phyloP scores from a whole-genome alignment of 2,797 vertebrate species.

The Acipenser ruthenus region DNA sequence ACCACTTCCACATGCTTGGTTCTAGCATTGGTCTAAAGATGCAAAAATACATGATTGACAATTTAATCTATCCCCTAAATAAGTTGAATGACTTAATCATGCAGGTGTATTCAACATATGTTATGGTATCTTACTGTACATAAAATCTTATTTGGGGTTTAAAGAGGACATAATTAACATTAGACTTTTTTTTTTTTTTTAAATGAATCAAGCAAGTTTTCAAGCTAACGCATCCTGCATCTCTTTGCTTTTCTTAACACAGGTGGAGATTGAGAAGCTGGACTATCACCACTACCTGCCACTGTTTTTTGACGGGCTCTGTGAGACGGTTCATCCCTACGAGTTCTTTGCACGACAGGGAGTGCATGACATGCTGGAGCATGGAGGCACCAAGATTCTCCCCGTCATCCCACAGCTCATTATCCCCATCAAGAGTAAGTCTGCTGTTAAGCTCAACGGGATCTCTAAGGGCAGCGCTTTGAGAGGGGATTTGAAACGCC shows the following conservation, averaged over 20 bases:
- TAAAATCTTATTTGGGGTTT: no score
- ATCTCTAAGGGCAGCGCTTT: no score
- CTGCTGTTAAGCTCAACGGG: neutral
- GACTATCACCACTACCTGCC: slow-evolving; percentile 87
- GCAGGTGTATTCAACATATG: no score
- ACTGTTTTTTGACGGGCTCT: slow-evolving; percentile 83
- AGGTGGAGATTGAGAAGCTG: slow-evolving; percentile 84
- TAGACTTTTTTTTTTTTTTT: neutral
- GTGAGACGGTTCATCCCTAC: slow-evolving; percentile 80
- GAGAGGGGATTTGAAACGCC: no score
- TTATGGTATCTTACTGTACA: no score
- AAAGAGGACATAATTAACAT: neutral
- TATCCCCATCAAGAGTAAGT: slow-evolving; percentile 87
- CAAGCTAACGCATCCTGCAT: no score
- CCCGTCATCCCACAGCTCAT: slow-evolving; percentile 89
- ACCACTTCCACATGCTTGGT: no score
- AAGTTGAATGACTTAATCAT: no score
- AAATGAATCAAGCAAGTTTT: no score
- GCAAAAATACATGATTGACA: no score
- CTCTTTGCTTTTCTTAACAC: slow-evolving; percentile 29
- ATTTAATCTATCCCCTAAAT: no score
- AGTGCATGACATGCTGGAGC: slow-evolving; percentile 84
- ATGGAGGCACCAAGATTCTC: slow-evolving; percentile 78
- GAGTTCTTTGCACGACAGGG: slow-evolving; percentile 88
- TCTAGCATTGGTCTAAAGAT: no score